Conservation (phyloP, 1,140 invertebrate genomes). For the Dreissena polymorpha region DNA sequence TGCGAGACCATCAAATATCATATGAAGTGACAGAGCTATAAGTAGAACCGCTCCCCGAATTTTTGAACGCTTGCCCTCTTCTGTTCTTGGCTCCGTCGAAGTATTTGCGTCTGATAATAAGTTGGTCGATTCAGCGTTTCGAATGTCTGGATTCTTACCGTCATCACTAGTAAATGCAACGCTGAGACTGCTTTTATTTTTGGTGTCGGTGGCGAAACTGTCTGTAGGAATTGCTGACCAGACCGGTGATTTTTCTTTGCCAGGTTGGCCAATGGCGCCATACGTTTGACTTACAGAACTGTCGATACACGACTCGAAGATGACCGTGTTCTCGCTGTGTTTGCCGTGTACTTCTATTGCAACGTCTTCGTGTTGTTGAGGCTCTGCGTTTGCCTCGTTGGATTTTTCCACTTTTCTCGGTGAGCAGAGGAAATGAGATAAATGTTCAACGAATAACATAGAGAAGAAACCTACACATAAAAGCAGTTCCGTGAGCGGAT, state of each 20-base stretch:
- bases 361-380: neutral
- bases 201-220: neutral
- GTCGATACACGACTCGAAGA: neutral
- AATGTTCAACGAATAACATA: constrained; percentile 81
- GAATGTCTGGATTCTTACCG: neutral
- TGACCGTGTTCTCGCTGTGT: neutral
- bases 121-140: neutral
- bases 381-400: neutral
- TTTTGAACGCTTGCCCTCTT: constrained; percentile 21
- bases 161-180: neutral
- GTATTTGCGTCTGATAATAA: neutral
- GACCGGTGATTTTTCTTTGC: neutral
- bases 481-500: constrained; percentile 63
- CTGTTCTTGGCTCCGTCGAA: neutral
- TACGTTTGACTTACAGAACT: constrained; percentile 15
- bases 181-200: neutral
- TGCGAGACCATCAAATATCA: constrained; percentile 72
- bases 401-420: neutral
- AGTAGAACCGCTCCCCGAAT: constrained; percentile 69
- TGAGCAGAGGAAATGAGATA: constrained; percentile 71
- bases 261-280: neutral
- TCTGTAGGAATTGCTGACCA: neutral
- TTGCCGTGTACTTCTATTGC: neutral
- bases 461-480: constrained; percentile 82
- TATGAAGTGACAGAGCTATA: constrained; percentile 70